A percentile compares a stretch with the other conserved stretches of the same genome.
These are phyloP conservation scores for Didymodactylos carnosus DNA, from an alignment of 2,888 invertebrate genomes.

Conservation along the genomic window DNA sequence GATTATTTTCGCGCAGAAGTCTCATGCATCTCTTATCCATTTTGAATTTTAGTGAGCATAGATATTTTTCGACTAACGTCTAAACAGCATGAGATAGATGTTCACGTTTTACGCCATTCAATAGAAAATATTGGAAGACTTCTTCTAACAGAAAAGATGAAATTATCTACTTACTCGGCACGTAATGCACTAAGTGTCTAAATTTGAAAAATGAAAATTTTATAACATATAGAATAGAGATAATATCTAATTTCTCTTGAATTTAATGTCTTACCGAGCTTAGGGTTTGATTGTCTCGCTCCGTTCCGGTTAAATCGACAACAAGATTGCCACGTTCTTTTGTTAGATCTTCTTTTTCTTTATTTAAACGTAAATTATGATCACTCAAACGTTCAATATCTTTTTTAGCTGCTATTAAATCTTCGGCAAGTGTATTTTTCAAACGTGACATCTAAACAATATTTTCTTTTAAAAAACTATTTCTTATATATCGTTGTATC, in stretches of 20 bases:
- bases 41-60: no score
- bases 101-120: no score
- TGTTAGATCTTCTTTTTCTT: constrained; percentile 65
- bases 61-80: no score
- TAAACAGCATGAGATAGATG: no score
- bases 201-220: neutral
- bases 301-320: constrained; percentile 27
- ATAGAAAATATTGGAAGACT: neutral
- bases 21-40: no score
- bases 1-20: no score
- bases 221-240: neutral
- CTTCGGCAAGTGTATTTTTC: constrained; percentile 50
- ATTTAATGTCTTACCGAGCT: constrained; percentile 14
- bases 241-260: no score
- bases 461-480: no score
- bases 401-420: constrained; percentile 25
- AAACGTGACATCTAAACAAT: constrained; percentile 45
- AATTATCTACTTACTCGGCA: neutral
- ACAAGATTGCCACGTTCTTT: constrained; percentile 32
- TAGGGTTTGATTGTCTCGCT: constrained; percentile 33
- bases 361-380: constrained; percentile 31
- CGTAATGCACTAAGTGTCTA: neutral
- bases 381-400: constrained; percentile 27
- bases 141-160: neutral
- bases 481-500: no score